phyloP scores from a whole-genome alignment of 2,888 invertebrate genomes.

The Brachyptera risi region DNA sequence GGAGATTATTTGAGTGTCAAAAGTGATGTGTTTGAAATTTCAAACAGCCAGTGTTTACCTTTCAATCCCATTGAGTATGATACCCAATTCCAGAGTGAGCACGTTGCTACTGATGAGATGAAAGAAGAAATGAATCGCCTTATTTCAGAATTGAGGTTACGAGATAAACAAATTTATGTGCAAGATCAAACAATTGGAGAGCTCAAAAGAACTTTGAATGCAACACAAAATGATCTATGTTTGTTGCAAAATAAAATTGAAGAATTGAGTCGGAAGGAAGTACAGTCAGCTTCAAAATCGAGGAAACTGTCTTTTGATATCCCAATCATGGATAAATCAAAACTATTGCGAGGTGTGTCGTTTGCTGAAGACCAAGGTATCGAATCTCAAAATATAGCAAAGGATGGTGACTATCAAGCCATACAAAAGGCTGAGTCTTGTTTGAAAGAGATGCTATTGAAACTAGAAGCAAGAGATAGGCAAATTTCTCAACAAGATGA shows the following conservation, averaged over 20 bases:
- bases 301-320: too few relatives aligned
- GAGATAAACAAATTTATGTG: neutral
- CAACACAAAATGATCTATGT: neutral
- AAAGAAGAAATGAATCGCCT: conserved; percentile 21
- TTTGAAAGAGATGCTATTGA: neutral
- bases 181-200: neutral
- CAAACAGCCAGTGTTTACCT: too few relatives aligned
- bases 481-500: neutral
- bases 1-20: too few relatives aligned
- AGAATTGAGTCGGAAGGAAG: neutral
- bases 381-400: too few relatives aligned
- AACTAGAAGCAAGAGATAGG: neutral
- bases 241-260: too few relatives aligned
- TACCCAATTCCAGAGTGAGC: neutral
- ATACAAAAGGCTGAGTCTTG: neutral
- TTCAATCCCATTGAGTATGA: neutral
- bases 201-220: neutral
- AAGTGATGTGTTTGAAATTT: too few relatives aligned
- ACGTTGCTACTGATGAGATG: conserved; percentile 19
- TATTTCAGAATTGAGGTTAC: conserved; percentile 12
- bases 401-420: neutral
- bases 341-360: neutral
- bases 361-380: neutral
- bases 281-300: too few relatives aligned
- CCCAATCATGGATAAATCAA: neutral